These are phyloP conservation scores for Pelochelys cantorii DNA, from an alignment of 2,797 vertebrate genomes.

Conservation along the genomic window DNA sequence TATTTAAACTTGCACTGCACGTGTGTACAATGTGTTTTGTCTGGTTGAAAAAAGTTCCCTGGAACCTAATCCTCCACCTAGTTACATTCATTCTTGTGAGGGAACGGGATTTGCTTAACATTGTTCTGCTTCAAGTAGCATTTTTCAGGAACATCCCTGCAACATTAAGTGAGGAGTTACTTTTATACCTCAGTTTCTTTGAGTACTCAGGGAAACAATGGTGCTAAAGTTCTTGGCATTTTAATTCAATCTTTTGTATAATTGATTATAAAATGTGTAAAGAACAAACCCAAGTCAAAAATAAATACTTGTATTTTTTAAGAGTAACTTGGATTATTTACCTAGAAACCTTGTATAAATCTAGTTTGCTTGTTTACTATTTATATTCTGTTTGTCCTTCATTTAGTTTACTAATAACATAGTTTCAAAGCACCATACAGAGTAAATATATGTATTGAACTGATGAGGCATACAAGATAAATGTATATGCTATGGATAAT, in stretches of 20 bases:
- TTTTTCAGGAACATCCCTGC: too few species aligned
- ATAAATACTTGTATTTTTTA: background rate
- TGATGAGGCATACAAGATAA: background rate
- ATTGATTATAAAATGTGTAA: background rate
- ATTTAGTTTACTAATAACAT: background rate
- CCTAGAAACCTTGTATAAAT: background rate
- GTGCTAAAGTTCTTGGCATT: background rate
- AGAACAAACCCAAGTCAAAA: background rate
- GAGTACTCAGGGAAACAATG: background rate
- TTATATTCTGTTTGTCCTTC: background rate
- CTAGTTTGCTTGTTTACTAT: fast-evolving
- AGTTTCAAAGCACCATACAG: background rate
- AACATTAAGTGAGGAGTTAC: too few species aligned
- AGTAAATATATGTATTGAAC: background rate
- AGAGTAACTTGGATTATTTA: background rate
- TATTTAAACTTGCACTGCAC: too few species aligned
- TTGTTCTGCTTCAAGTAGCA: too few species aligned
- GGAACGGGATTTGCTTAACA: too few species aligned
- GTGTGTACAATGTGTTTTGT: too few species aligned
- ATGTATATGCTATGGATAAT: background rate
- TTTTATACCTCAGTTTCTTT: background rate
- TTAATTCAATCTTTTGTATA: background rate
- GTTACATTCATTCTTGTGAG: too few species aligned
- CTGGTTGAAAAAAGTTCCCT: too few species aligned
- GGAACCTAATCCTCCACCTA: too few species aligned